These are phyloP conservation scores for Tetranychus cinnabarinus DNA, from an alignment of 1,140 invertebrate species.

Conservation along the genomic window DNA sequence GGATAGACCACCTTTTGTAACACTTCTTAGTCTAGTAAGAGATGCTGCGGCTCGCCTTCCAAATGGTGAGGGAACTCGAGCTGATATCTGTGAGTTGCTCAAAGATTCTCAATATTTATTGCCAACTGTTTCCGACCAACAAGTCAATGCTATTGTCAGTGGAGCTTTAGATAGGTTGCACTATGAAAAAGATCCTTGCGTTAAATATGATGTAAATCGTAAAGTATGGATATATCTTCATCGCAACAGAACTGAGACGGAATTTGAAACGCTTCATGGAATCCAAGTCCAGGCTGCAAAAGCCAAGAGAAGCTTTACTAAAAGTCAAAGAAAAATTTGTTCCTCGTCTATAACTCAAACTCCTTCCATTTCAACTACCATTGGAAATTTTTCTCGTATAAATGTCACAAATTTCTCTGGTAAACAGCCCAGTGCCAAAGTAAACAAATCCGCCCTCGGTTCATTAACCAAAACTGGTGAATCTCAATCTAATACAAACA, in stretches of 20 bases:
- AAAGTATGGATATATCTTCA: constrained; percentile 81
- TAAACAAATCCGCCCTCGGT: too few species aligned
- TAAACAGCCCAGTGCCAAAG: too few species aligned
- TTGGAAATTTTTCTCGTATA: too few species aligned
- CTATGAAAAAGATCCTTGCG: constrained; percentile 66
- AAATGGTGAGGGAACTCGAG: constrained; percentile 68
- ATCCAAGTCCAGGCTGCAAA: constrained; percentile 25
- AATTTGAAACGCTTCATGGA: constrained; percentile 35
- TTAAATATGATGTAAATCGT: constrained; percentile 60
- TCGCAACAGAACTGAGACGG: constrained; percentile 43
- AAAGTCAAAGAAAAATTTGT: neutral
- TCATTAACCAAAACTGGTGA: too few species aligned
- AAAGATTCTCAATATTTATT: constrained; percentile 64
- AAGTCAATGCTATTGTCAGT: constrained; percentile 51
- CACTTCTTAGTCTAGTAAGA: constrained; percentile 49
- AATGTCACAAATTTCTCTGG: too few species aligned
- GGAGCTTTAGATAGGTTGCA: constrained; percentile 66
- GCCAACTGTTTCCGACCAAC: constrained; percentile 39
- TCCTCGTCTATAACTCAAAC: neutral
- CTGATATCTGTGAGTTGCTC: constrained; percentile 59
- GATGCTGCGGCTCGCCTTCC: constrained; percentile 77
- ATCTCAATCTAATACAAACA: too few species aligned
- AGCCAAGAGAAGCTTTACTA: constrained; percentile 16
- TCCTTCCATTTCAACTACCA: neutral
- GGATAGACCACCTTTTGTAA: constrained; percentile 67